These are phyloP conservation scores for Carabus problematicus DNA, from an alignment of 2,888 invertebrate species.

Conservation along the genomic window DNA sequence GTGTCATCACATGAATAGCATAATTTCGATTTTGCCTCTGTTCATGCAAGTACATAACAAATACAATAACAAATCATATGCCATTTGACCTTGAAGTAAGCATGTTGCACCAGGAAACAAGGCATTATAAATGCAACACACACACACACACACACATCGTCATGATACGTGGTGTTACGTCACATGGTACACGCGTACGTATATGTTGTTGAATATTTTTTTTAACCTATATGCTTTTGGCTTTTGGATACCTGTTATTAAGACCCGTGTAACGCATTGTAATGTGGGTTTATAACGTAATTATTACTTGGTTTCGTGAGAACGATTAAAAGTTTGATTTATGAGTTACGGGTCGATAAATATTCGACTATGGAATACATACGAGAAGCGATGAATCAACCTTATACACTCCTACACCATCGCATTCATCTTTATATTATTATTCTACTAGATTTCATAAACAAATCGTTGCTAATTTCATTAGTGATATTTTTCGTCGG, in stretches of 20 bases:
- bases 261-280: constrained; percentile 17
- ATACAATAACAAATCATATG: constrained; percentile 1
- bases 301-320: constrained; percentile 13
- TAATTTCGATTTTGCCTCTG: too few species aligned
- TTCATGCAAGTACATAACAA: too few species aligned
- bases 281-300: constrained; percentile 27
- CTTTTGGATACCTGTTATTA: constrained; percentile 25
- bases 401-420: too few species aligned
- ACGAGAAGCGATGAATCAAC: too few species aligned
- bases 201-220: background rate
- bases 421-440: too few species aligned
- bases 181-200: constrained; percentile 8
- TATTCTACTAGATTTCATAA: too few species aligned
- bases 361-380: background rate
- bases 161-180: constrained; percentile 20
- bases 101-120: constrained; percentile 10
- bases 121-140: constrained; percentile 14
- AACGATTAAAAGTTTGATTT: constrained; percentile 31
- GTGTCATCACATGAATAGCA: too few species aligned
- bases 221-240: constrained; percentile 23
- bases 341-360: constrained; percentile 15
- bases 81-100: constrained; percentile 9
- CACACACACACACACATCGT: constrained; percentile 2
- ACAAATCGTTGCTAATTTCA: too few species aligned
- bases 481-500: too few species aligned